Evolutionary conservation across 2,113 vertebrate genomes (phyloP).

Genomic region (Hirundichthys speculiger): DNA sequence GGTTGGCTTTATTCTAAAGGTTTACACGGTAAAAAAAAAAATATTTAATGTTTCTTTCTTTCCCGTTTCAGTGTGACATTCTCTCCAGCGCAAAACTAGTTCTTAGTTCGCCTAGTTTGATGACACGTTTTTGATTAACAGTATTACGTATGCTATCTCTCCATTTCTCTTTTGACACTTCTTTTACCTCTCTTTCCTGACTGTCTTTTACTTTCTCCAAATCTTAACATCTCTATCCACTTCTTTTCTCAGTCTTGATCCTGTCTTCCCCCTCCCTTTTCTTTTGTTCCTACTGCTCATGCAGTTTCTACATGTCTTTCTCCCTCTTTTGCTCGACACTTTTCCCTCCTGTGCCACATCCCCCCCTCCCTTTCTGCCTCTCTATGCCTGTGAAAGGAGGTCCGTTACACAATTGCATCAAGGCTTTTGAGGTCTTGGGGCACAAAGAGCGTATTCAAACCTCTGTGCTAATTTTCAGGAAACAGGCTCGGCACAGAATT

Average conservation of each 20-base stretch:
- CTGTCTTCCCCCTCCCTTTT: not conserved
- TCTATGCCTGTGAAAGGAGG: slow-evolving; percentile 55
- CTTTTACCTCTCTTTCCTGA: not conserved
- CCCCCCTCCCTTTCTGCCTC: slow-evolving; percentile 1
- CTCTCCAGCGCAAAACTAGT: not conserved
- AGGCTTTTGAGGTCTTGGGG: slow-evolving; percentile 54
- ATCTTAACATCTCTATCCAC: not conserved
- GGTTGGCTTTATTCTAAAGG: not conserved
- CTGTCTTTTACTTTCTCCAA: not conserved
- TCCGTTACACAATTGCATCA: slow-evolving; percentile 60
- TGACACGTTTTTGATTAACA: not conserved
- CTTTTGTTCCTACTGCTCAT: not conserved
- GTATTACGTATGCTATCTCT: not conserved
- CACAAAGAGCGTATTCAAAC: slow-evolving; percentile 67
- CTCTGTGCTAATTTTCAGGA: slow-evolving; percentile 62
- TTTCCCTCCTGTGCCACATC: slow-evolving; percentile 23
- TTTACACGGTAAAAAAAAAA: not conserved
- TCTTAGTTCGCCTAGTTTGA: not conserved
- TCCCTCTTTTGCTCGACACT: slow-evolving; percentile 13
- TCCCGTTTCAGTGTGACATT: not conserved
- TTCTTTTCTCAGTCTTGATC: not conserved
- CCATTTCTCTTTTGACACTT: not conserved
- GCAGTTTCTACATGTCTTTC: slow-evolving; percentile 7
- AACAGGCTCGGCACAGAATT: slow-evolving; percentile 38
- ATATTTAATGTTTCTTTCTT: not conserved